Conservation (phyloP, 1,140 invertebrate species). For the Drosophila nannoptera region DNA sequence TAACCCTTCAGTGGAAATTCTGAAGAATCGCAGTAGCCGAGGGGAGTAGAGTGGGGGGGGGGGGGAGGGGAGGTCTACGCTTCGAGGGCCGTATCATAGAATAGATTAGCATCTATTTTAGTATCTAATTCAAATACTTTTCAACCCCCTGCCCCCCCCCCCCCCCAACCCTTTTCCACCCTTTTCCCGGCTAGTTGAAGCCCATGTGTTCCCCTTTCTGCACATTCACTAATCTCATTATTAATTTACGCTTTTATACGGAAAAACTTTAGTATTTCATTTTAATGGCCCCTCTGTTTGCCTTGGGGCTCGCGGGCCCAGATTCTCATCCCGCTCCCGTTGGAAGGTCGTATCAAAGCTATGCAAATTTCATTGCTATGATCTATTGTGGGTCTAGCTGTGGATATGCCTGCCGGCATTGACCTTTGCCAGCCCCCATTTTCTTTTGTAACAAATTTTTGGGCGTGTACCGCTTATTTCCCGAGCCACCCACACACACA, state of each 20-base stretch:
- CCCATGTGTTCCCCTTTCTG: neutral
- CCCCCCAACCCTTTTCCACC: neutral
- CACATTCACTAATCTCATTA: constrained; percentile 4
- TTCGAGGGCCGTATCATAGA: too few relatives aligned
- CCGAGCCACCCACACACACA: neutral
- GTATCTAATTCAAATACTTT: too few relatives aligned
- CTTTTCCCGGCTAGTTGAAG: too few relatives aligned
- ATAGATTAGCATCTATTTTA: too few relatives aligned
- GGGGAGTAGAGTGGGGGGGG: too few relatives aligned
- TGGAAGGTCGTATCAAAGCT: constrained; percentile 48
- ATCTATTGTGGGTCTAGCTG: constrained; percentile 11
- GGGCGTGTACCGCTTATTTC: neutral
- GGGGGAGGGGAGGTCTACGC: too few relatives aligned
- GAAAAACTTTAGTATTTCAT: neutral
- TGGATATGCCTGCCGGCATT: neutral
- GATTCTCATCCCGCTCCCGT: neutral
- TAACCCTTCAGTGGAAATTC: too few relatives aligned
- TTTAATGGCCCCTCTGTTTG: neutral
- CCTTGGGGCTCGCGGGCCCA: too few relatives aligned
- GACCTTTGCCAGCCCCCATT: constrained; percentile 4
- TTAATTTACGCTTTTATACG: neutral
- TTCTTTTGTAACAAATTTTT: constrained; percentile 51
- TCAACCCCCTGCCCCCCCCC: too few relatives aligned
- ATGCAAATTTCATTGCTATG: constrained; percentile 51
- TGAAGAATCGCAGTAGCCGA: too few relatives aligned